These are phyloP conservation scores for Pagetopsis macropterus DNA, from an alignment of 2,797 vertebrate species.

Conservation along the genomic window DNA sequence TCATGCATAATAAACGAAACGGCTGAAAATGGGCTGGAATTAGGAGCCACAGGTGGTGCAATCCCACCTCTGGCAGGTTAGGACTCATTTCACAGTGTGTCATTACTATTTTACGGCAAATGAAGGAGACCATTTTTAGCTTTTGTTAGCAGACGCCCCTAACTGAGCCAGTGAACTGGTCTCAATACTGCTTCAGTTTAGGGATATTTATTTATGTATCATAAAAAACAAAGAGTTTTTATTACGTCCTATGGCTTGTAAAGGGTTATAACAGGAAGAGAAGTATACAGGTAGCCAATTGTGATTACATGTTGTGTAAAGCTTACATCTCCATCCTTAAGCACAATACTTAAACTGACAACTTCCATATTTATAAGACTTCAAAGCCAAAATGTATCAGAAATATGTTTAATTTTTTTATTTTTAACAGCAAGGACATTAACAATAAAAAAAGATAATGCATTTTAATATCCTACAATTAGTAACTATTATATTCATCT, in stretches of 20 bases:
- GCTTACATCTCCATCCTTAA: conserved; percentile 3
- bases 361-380: neutral
- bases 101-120: conserved; percentile 51
- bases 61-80: conserved; percentile 39
- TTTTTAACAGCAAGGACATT: too few relatives aligned
- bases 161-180: neutral
- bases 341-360: neutral
- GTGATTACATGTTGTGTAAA: conserved; percentile 8
- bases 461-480: too few relatives aligned
- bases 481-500: too few relatives aligned
- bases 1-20: conserved; percentile 50
- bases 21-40: conserved; percentile 41
- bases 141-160: conserved; percentile 36
- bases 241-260: neutral
- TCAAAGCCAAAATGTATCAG: neutral
- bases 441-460: too few relatives aligned
- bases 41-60: conserved; percentile 34
- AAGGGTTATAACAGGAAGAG: neutral
- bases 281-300: neutral
- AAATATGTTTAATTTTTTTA: too few relatives aligned
- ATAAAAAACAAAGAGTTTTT: neutral
- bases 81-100: conserved; percentile 41
- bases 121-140: conserved; percentile 23
- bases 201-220: neutral
- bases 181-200: neutral